Evolutionary conservation across 2,113 vertebrate genomes (phyloP).

Genomic region (Xyliphius kryptos): DNA sequence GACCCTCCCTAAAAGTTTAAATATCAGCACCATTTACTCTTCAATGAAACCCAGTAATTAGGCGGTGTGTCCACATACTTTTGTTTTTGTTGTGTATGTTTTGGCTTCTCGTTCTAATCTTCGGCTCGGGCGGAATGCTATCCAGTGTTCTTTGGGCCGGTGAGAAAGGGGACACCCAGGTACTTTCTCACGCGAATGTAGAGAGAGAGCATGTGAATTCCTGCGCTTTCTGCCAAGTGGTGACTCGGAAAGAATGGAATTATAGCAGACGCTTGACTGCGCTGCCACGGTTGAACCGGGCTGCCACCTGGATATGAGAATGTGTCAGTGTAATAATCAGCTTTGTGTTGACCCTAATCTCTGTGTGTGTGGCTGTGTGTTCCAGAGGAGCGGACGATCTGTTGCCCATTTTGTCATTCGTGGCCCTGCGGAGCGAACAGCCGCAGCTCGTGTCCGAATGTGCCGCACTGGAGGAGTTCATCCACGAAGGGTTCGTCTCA

Average conservation of each 20-base stretch:
- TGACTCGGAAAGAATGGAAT: background rate
- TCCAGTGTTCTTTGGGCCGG: conserved; percentile 25
- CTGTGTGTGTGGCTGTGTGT: background rate
- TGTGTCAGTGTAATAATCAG: background rate
- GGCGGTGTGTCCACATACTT: background rate
- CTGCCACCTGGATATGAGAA: background rate
- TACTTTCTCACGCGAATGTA: conserved; percentile 34
- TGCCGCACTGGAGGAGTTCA: conserved; percentile 87
- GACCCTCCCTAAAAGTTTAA: too few species aligned
- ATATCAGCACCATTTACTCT: too few species aligned
- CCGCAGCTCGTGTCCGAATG: conserved; percentile 90
- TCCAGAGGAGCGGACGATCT: conserved; percentile 87
- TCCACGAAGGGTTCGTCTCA: conserved; percentile 82
- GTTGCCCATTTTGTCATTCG: conserved; percentile 87
- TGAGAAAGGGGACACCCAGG: conserved; percentile 35
- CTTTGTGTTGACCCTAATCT: background rate
- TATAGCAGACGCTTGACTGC: conserved; percentile 2
- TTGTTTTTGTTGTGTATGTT: background rate
- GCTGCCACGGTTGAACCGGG: background rate
- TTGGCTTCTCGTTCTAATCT: conserved; percentile 3
- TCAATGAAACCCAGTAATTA: background rate
- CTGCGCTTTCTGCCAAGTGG: background rate
- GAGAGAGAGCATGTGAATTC: conserved; percentile 3
- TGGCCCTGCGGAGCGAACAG: conserved; percentile 76
- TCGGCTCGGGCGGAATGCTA: conserved; percentile 11